A percentile compares a stretch with the other conserved stretches of the same genome.
phyloP scores from a whole-genome alignment of 2,113 vertebrate genomes.

The Myodes glareolus region DNA sequence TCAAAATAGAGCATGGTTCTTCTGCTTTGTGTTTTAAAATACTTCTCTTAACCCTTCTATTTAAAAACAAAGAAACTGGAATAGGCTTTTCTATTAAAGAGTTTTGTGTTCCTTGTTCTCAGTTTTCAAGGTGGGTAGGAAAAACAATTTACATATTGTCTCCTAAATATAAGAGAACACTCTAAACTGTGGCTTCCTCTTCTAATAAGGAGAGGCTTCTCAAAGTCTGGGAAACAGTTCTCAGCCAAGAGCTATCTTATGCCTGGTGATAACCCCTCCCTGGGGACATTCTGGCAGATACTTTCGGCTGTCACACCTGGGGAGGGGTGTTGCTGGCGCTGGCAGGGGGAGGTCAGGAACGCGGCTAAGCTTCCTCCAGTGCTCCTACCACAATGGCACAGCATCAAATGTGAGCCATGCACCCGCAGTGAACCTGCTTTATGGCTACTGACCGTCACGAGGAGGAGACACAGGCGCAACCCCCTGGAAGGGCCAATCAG shows the following conservation, averaged over 20 bases:
- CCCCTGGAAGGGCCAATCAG: neutral
- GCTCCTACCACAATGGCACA: fast-evolving
- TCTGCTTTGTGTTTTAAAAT: neutral
- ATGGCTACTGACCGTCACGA: neutral
- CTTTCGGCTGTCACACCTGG: neutral
- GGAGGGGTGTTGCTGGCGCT: neutral
- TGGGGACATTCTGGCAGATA: neutral
- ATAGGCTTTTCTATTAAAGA: neutral
- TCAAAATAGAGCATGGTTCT: neutral
- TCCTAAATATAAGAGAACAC: neutral
- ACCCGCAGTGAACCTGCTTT: neutral
- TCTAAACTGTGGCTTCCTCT: neutral
- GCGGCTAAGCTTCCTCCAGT: fast-evolving
- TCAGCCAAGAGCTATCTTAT: neutral
- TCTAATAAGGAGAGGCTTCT: neutral
- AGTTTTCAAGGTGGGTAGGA: neutral
- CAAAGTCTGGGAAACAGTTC: neutral
- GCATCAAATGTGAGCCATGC: neutral
- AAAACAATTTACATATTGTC: neutral
- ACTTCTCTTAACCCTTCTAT: neutral
- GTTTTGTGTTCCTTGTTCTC: neutral
- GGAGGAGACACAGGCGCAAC: too few relatives aligned
- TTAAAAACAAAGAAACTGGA: neutral
- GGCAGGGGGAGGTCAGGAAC: too few relatives aligned
- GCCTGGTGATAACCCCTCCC: neutral